phyloP scores from a whole-genome alignment of 1,140 invertebrate genomes.

The Lordiphosa collinella region DNA sequence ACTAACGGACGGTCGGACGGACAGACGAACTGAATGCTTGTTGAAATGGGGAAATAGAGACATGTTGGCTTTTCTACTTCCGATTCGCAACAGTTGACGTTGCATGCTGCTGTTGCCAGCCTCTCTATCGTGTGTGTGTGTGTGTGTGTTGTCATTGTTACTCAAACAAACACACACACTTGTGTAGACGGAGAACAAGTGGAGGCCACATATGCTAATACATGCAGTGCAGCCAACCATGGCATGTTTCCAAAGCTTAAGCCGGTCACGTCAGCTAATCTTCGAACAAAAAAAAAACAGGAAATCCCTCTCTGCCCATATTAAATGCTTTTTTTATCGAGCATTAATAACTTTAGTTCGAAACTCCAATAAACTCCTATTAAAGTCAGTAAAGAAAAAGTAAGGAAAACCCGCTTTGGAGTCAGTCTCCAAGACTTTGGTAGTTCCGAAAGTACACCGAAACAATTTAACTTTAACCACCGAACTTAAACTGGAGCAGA shows the following conservation, averaged over 20 bases:
- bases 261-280: conserved; percentile 34
- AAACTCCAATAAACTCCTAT: too few relatives aligned
- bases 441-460: too few relatives aligned
- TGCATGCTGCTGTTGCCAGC: conserved; percentile 26
- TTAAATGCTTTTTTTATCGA: too few relatives aligned
- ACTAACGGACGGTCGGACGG: conserved; percentile 36
- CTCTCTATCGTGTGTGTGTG: background rate
- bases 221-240: conserved; percentile 50
- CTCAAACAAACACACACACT: conserved; percentile 43
- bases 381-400: too few relatives aligned
- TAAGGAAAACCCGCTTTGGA: too few relatives aligned
- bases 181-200: conserved; percentile 21
- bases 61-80: conserved; percentile 74
- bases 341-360: too few relatives aligned
- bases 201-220: conserved; percentile 70
- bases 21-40: conserved; percentile 9
- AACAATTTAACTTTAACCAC: too few relatives aligned
- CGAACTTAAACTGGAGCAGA: too few relatives aligned
- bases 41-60: conserved; percentile 73
- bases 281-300: conserved; percentile 14
- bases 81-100: conserved; percentile 63
- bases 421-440: too few relatives aligned
- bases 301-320: too few relatives aligned
- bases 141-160: conserved; percentile 42
- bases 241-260: conserved; percentile 25